These are phyloP conservation scores for Portunus trituberculatus DNA, from an alignment of 1,140 invertebrate species.

Conservation along the genomic window DNA sequence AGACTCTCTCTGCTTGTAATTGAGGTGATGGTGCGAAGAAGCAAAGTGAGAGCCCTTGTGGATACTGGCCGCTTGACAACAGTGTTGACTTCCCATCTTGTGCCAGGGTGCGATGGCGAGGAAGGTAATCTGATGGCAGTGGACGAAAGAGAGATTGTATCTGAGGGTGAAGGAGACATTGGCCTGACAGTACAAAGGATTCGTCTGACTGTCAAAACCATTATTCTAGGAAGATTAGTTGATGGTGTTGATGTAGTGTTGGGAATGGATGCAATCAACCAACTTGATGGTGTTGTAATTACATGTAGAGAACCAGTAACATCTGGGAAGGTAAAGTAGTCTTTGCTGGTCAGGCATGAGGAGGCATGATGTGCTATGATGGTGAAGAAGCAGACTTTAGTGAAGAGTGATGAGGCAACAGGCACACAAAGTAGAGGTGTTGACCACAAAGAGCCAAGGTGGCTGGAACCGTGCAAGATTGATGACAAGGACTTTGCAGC, in stretches of 20 bases:
- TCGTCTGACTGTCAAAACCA: background rate
- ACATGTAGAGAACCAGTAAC: background rate
- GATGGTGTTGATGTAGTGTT: constrained; percentile 32
- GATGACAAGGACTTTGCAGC: constrained; percentile 14
- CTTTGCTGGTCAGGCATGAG: background rate
- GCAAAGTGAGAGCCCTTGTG: constrained; percentile 22
- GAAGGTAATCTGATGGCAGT: background rate
- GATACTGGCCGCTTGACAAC: constrained; percentile 24
- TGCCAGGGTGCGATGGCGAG: background rate
- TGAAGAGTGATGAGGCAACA: background rate
- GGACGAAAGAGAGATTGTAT: constrained; percentile 37
- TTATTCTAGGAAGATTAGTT: constrained; percentile 25
- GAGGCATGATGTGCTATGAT: background rate
- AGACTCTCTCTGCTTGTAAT: constrained; percentile 12
- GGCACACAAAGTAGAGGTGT: background rate
- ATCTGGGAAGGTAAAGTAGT: background rate
- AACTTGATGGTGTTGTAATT: constrained; percentile 18
- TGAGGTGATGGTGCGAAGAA: background rate
- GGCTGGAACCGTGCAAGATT: background rate
- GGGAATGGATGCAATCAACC: constrained; percentile 50
- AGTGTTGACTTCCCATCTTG: background rate
- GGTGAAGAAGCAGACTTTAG: background rate
- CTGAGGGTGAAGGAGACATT: background rate
- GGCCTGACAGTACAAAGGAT: background rate
- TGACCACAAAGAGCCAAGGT: background rate